Percentiles rank a stretch among this genome's conserved stretches.
These are phyloP conservation scores for Eupithecia inturbata DNA, from an alignment of 2,888 invertebrate species.

Conservation along the genomic window DNA sequence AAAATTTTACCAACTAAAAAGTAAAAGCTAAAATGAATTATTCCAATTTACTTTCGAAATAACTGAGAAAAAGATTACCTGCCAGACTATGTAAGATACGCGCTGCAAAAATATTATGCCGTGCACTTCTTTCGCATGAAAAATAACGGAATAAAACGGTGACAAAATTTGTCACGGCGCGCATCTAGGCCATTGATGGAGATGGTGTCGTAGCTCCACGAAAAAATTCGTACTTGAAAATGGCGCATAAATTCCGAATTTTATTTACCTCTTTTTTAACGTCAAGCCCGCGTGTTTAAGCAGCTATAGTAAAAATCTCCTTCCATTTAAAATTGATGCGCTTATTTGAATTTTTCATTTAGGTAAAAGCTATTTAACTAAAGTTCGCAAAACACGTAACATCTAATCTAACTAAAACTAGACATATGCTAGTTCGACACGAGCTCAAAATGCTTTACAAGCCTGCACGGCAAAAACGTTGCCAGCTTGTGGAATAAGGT, in stretches of 20 bases:
- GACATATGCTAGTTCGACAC: slow-evolving; percentile 14
- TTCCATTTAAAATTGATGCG: not conserved
- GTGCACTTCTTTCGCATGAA: not conserved
- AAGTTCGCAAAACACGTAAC: slow-evolving; percentile 2
- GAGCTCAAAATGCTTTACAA: slow-evolving; percentile 15
- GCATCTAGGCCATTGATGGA: not conserved
- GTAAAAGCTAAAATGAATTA: not conserved
- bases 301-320: not conserved
- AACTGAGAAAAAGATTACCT: no score
- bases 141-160: not conserved
- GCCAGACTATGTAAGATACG: no score
- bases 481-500: slow-evolving; percentile 6
- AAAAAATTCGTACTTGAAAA: not conserved
- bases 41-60: no score
- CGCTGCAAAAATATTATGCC: not conserved
- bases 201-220: not conserved
- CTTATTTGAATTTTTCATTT: slow-evolving; percentile 8
- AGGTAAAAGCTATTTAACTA: slow-evolving; percentile 45
- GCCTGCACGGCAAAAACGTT: slow-evolving; percentile 38
- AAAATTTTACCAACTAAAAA: not conserved
- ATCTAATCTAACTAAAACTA: slow-evolving; percentile 17
- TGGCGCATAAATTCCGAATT: not conserved
- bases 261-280: not conserved
- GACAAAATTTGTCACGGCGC: not conserved
- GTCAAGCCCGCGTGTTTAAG: not conserved